These are phyloP conservation scores for Eospalax fontanierii DNA, from an alignment of 2,797 vertebrate genomes.

Conservation along the genomic window DNA sequence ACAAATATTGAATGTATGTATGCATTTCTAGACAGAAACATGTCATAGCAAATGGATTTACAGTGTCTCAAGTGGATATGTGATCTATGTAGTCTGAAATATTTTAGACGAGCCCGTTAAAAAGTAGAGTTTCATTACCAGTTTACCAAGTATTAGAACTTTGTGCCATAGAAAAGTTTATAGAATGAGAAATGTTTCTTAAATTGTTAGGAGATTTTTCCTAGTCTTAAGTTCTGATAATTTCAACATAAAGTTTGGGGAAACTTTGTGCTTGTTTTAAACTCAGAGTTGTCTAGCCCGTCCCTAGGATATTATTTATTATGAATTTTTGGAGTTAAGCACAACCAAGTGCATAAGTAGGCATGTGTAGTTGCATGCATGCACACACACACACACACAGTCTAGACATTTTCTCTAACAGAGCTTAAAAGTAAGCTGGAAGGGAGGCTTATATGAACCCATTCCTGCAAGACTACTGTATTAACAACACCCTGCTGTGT, in stretches of 20 bases:
- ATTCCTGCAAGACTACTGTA: conserved; percentile 72
- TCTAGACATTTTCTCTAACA: conserved; percentile 68
- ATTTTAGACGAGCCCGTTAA: neutral
- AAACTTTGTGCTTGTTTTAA: conserved; percentile 38
- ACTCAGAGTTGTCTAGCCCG: neutral
- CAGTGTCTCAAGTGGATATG: neutral
- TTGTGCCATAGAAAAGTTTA: neutral
- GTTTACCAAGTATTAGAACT: conserved; percentile 1
- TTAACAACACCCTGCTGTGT: conserved; percentile 82
- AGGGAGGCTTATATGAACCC: conserved; percentile 67
- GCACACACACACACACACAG: neutral
- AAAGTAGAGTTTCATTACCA: neutral
- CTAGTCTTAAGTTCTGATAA: conserved; percentile 35
- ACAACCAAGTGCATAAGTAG: neutral
- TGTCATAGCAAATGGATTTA: neutral
- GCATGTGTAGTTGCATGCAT: too few species aligned
- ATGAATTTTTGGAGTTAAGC: conserved; percentile 63
- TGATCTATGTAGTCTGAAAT: conserved; percentile 32
- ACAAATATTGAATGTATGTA: neutral
- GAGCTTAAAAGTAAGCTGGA: conserved; percentile 67
- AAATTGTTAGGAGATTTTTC: neutral
- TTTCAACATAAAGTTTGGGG: conserved; percentile 56
- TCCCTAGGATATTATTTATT: conserved; percentile 10
- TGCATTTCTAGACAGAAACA: neutral
- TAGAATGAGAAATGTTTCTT: neutral